Conservation (phyloP, 2,113 vertebrate genomes). For the Urocolius indicus region DNA sequence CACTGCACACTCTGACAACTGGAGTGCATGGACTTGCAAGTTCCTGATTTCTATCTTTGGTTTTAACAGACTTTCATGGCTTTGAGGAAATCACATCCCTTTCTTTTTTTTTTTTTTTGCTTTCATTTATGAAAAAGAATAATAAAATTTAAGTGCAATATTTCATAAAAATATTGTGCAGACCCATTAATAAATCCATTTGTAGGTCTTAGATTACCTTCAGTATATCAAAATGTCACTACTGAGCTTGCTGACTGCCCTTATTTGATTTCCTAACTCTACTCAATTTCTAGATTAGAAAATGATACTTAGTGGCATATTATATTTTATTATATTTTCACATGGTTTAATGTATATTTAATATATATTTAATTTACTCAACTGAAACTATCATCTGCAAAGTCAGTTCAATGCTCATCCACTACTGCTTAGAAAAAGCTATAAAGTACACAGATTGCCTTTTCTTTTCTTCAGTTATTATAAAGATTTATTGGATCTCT, state of each 20-base stretch:
- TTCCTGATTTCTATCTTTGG: not conserved
- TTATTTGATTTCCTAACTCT: not conserved
- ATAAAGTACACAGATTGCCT: slow-evolving; percentile 40
- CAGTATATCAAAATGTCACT: slow-evolving; percentile 16
- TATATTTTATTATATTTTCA: not conserved
- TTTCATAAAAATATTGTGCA: not conserved
- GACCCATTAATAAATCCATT: slow-evolving; percentile 23
- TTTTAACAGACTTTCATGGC: not conserved
- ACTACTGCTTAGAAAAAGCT: not conserved
- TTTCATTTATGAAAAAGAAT: not conserved
- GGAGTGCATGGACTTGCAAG: not conserved
- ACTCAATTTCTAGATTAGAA: not conserved
- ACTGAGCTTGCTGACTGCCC: not conserved
- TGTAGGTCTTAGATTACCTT: not conserved
- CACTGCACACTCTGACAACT: not conserved
- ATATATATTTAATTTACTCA: not conserved
- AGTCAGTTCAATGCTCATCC: not conserved
- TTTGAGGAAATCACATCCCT: not conserved
- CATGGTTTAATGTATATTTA: not conserved
- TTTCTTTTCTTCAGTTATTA: slow-evolving; percentile 43
- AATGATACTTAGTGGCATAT: not conserved
- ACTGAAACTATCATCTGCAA: slow-evolving; percentile 5
- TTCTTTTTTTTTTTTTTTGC: not conserved
- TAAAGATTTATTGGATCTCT: slow-evolving; percentile 63
- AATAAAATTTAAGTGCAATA: not conserved